Percentiles rank a stretch among this genome's conserved stretches.
These are phyloP conservation scores for Zosterops japonicus DNA, from an alignment of 2,113 vertebrate genomes.

Conservation along the genomic window DNA sequence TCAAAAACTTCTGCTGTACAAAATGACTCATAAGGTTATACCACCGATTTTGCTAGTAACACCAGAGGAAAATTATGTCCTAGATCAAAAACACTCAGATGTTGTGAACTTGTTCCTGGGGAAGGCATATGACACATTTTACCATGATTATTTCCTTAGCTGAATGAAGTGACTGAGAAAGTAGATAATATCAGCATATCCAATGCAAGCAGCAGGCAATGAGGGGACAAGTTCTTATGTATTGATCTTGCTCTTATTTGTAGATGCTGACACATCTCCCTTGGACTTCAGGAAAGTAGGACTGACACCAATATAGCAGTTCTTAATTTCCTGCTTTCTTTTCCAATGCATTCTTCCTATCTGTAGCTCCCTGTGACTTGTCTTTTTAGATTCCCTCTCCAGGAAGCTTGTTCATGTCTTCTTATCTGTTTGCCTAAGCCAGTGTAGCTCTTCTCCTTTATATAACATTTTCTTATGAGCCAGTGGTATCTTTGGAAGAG, in stretches of 20 bases:
- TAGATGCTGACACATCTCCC: neutral
- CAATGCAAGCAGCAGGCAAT: neutral
- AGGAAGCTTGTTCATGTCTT: neutral
- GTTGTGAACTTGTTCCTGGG: conserved; percentile 28
- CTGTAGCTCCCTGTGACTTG: neutral
- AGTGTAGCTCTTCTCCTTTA: neutral
- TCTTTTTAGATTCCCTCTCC: neutral
- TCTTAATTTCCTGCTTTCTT: neutral
- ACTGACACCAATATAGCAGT: neutral
- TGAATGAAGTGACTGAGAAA: conserved; percentile 57
- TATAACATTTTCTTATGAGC: neutral
- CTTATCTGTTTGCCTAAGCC: neutral
- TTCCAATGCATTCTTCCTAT: neutral
- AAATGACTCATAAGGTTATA: conserved; percentile 40
- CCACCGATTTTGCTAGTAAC: neutral
- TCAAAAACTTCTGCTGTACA: conserved; percentile 14
- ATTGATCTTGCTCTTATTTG: neutral
- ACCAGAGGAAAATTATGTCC: conserved; percentile 35
- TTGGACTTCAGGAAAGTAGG: neutral
- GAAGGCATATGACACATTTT: conserved; percentile 29
- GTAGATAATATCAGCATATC: neutral
- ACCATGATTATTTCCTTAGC: conserved; percentile 40
- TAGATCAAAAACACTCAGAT: conserved; percentile 40
- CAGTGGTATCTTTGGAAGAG: neutral
- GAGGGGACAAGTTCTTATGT: neutral